Conservation (phyloP, 2,888 invertebrate species). For the Schrankia costaestrigalis region DNA sequence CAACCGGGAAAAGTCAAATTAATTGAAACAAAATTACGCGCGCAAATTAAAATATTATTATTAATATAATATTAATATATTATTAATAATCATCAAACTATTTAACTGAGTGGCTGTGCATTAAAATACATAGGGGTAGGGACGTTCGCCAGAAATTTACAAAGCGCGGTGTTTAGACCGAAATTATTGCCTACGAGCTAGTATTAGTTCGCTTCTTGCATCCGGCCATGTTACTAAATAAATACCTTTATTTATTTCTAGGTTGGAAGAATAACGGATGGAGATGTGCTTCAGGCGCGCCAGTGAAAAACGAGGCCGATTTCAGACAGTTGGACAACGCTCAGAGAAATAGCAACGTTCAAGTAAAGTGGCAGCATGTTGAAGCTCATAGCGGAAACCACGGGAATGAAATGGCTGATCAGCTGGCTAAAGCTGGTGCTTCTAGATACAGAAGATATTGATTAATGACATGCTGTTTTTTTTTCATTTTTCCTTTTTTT, state of each 20-base stretch:
- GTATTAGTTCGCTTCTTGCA: too few relatives aligned
- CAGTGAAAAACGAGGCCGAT: constrained; percentile 94
- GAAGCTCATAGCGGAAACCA: constrained; percentile 89
- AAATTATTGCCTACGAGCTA: too few relatives aligned
- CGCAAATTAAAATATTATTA: too few relatives aligned
- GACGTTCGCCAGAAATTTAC: too few relatives aligned
- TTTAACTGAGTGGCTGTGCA: too few relatives aligned
- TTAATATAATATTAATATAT: too few relatives aligned
- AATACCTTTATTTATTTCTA: not conserved
- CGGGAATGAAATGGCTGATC: constrained; percentile 96
- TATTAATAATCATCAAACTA: too few relatives aligned
- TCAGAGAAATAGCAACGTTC: constrained; percentile 67
- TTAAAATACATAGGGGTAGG: too few relatives aligned
- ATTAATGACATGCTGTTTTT: not conserved
- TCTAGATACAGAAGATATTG: constrained; percentile 36
- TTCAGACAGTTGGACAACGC: constrained; percentile 87
- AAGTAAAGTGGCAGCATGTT: constrained; percentile 91
- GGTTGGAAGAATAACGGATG: constrained; percentile 94
- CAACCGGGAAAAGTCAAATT: too few relatives aligned
- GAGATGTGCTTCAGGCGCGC: constrained; percentile 85
- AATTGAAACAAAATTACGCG: too few relatives aligned
- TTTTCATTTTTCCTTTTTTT: not conserved
- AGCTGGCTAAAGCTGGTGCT: constrained; percentile 90
- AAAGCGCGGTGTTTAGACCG: too few relatives aligned
- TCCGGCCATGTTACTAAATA: too few relatives aligned